Percentiles rank a stretch among this genome's conserved stretches.
These are phyloP conservation scores for Leptopilina myrica DNA, from an alignment of 2,888 invertebrate genomes.

Conservation along the genomic window DNA sequence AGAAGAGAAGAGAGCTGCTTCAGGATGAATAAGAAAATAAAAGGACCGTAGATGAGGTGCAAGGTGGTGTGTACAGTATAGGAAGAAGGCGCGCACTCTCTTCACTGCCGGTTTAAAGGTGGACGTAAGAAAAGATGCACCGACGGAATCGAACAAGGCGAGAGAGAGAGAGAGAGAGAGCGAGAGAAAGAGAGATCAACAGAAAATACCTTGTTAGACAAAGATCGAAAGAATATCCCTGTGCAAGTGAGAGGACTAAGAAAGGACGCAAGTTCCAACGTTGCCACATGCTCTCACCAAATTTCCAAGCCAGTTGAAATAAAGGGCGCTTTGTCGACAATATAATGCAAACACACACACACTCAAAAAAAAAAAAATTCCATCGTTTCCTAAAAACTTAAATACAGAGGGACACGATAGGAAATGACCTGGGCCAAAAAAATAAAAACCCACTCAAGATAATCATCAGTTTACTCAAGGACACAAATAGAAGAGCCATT, in stretches of 20 bases:
- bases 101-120: constrained; percentile 36
- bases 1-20: constrained; percentile 29
- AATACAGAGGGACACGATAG: constrained; percentile 20
- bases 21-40: constrained; percentile 41
- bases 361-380: background rate
- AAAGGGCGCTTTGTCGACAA: constrained; percentile 37
- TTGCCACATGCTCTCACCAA: constrained; percentile 38
- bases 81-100: constrained; percentile 32
- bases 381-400: constrained; percentile 40
- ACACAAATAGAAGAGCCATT: constrained; percentile 27
- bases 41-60: constrained; percentile 40
- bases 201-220: background rate
- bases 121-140: constrained; percentile 41
- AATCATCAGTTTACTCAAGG: constrained; percentile 35
- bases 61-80: constrained; percentile 39
- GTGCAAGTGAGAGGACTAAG: constrained; percentile 5
- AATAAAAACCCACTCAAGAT: background rate
- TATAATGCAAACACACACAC: constrained; percentile 12
- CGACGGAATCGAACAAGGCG: constrained; percentile 29
- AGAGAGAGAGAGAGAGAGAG: background rate
- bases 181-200: background rate
- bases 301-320: constrained; percentile 36
- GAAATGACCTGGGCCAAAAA: constrained; percentile 35
- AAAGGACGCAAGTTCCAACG: constrained; percentile 12
- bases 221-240: background rate